Base-by-base conservation (phyloP, 2,113 vertebrate species). In the Saimiri boliviensis region DNA sequence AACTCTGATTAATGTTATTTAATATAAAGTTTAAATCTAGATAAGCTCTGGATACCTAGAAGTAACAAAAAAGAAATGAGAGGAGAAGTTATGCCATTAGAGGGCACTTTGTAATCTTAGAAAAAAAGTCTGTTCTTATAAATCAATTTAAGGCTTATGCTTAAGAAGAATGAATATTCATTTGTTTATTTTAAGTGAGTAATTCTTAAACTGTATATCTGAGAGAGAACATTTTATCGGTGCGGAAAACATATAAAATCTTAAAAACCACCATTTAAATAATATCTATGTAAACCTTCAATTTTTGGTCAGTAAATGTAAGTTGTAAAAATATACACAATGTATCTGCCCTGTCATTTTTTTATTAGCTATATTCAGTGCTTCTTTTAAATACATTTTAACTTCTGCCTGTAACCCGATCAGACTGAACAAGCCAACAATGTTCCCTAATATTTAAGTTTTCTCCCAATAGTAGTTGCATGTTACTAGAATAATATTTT, bases 101-200 rank as follows among this genome's bases (percentile, higher is more conserved):
- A 98, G 98, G 98, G 98, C 98, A 98, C 98, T 98, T 96, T 96
- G 97, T 96, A 98, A 98, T 96, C 98, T 97, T 20, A 92, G 95
- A 98, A 97, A 84, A 94, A 94, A 97, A 96, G 14, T 84, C 11
- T 21, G 58, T 93, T 95, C 93, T 97, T 93, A 94, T 47, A 73
- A 98, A 90, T 95, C 92, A 95, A 96, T 93, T 96, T 94, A 42
- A 84, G 83, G 86, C 90, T 96, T 97, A 97, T 95, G 68, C 94
- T 96, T 97, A 49, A 73, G 30, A 88, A 56, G 77, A 93, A 86
- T 73, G 21, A 40, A 37, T 80, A 92, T 97, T 58, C 71, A n/a
- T 13, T 83, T 95, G 52, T 74, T 96, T 92, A 47, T 70, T 81
- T 90, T 47, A 93, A 93, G 49, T 88, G 73, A 68, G 9, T 83